Conservation (phyloP, 2,113 vertebrate genomes). For the Elanus axillaris region DNA sequence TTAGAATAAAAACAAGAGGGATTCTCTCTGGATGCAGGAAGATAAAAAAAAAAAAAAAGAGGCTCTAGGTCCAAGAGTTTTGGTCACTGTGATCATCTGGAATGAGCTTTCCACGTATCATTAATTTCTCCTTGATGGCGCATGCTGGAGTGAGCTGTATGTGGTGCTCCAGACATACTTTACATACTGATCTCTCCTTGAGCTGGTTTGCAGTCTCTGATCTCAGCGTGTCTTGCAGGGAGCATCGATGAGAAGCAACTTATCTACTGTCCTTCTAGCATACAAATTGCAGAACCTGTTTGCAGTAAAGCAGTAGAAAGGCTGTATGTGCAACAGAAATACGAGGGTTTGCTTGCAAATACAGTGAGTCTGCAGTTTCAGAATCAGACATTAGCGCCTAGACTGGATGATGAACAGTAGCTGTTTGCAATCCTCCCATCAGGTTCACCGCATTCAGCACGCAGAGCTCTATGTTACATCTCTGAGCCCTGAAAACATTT, state of each 20-base stretch:
- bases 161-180: constrained; percentile 61
- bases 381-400: neutral
- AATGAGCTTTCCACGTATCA: constrained; percentile 56
- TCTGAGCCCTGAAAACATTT: neutral
- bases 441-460: neutral
- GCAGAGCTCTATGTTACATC: neutral
- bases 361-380: neutral
- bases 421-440: neutral
- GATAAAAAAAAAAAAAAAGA: neutral
- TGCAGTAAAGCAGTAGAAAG: neutral
- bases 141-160: constrained; percentile 4
- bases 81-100: constrained; percentile 48
- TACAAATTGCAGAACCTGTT: neutral
- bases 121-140: constrained; percentile 13
- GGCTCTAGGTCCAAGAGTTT: constrained; percentile 29
- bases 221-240: neutral
- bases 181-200: constrained; percentile 49
- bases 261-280: neutral
- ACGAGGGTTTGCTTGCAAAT: neutral
- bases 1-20: constrained; percentile 24
- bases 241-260: neutral
- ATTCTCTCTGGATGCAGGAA: constrained; percentile 34
- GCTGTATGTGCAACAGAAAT: neutral
- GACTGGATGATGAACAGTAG: neutral
- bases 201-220: neutral